Evolutionary conservation across 2,797 vertebrate genomes (phyloP).

Genomic region (Phylloscopus collybita): DNA sequence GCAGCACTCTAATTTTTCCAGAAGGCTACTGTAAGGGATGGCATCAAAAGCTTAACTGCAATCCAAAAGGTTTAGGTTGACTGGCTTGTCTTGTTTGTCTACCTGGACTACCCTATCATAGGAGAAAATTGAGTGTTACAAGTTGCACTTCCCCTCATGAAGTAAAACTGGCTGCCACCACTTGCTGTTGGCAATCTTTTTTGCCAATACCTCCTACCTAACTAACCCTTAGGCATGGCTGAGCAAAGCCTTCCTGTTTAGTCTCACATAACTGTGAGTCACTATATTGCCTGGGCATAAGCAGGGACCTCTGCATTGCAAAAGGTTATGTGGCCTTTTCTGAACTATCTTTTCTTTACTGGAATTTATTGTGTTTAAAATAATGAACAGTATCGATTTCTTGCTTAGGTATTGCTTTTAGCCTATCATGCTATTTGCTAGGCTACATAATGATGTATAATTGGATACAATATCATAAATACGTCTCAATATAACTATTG

Average conservation of each 20-base stretch:
- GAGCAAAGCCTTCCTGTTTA: neutral
- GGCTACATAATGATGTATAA: neutral
- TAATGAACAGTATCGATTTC: neutral
- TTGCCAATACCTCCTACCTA: neutral
- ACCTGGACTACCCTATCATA: neutral
- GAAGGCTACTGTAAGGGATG: neutral
- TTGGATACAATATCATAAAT: neutral
- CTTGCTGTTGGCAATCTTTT: neutral
- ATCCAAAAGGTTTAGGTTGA: neutral
- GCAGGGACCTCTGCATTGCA: fast-evolving
- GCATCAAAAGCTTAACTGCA: neutral
- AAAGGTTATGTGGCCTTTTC: neutral
- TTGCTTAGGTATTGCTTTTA: neutral
- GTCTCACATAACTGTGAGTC: neutral
- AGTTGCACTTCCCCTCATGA: neutral
- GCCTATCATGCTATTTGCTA: neutral
- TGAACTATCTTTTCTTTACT: neutral
- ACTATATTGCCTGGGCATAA: too few species aligned
- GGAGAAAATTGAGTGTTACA: neutral
- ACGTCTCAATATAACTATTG: neutral
- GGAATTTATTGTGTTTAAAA: neutral
- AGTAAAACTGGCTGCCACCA: neutral
- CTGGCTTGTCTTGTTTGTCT: neutral
- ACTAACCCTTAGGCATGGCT: too few species aligned
- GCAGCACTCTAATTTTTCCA: neutral